phyloP scores from a whole-genome alignment of 1,140 invertebrate genomes.

The Atta colombica region DNA sequence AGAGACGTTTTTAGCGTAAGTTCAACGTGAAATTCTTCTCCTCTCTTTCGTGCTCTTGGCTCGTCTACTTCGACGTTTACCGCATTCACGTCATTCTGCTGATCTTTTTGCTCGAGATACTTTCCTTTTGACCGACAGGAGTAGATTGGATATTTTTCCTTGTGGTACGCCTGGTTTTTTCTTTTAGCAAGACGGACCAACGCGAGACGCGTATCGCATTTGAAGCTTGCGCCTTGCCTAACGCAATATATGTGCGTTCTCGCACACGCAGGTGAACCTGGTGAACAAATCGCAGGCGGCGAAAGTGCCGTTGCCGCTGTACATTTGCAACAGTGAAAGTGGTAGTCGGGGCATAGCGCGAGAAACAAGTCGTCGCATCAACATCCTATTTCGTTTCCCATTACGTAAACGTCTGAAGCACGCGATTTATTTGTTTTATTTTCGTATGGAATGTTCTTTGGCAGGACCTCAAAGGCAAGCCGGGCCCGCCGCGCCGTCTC shows the following conservation, averaged over 20 bases:
- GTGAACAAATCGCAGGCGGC: not conserved
- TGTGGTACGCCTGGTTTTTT: constrained; percentile 61
- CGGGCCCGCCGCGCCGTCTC: constrained; percentile 22
- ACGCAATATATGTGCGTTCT: not conserved
- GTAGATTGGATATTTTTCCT: constrained; percentile 76
- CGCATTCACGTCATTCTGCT: constrained; percentile 61
- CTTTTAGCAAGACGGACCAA: constrained; percentile 28
- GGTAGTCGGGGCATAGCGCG: not conserved
- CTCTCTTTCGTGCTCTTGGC: not conserved
- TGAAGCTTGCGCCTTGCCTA: constrained; percentile 17
- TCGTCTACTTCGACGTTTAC: constrained; percentile 62
- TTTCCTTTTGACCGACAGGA: constrained; percentile 73
- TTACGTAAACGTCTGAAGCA: constrained; percentile 82
- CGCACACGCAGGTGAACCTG: not conserved
- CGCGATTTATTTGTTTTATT: constrained; percentile 83
- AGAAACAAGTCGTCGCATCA: constrained; percentile 78
- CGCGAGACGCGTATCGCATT: constrained; percentile 39
- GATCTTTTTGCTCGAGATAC: constrained; percentile 65
- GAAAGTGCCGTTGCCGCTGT: constrained; percentile 6
- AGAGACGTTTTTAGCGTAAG: constrained; percentile 55
- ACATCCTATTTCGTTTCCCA: constrained; percentile 84
- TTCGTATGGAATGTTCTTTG: constrained; percentile 82
- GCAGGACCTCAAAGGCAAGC: constrained; percentile 81
- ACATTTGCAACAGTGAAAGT: constrained; percentile 9
- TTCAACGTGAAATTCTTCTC: constrained; percentile 38